phyloP scores from a whole-genome alignment of 2,797 vertebrate species.

The Heterohyrax brucei region DNA sequence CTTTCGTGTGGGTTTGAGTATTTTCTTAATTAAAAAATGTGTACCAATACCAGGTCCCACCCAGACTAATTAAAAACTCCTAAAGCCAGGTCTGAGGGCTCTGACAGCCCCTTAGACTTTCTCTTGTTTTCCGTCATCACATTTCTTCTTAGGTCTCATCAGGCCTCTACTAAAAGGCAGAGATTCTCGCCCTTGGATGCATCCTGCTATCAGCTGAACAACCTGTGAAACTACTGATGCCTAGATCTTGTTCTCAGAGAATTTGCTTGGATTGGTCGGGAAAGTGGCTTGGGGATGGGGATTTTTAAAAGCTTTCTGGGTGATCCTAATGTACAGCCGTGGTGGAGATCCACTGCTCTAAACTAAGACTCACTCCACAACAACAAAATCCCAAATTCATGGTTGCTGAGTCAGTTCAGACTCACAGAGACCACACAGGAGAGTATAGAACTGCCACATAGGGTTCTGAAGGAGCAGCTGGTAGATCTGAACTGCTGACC shows the following conservation, averaged over 20 bases:
- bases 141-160: background rate
- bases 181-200: background rate
- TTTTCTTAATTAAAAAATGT: background rate
- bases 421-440: no score
- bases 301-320: background rate
- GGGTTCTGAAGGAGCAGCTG: no score
- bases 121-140: background rate
- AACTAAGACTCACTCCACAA: background rate
- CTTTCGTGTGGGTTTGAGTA: background rate
- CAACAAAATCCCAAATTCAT: no score
- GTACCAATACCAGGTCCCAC: background rate
- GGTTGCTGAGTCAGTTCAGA: no score
- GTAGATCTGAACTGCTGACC: no score
- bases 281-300: background rate
- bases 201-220: background rate
- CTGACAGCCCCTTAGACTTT: background rate
- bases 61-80: background rate
- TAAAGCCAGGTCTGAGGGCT: background rate
- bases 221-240: background rate
- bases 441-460: no score
- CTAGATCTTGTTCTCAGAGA: background rate
- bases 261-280: background rate
- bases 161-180: background rate
- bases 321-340: background rate
- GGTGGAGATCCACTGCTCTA: background rate